phyloP scores from a whole-genome alignment of 2,113 vertebrate species.

The Chinchilla lanigera region DNA sequence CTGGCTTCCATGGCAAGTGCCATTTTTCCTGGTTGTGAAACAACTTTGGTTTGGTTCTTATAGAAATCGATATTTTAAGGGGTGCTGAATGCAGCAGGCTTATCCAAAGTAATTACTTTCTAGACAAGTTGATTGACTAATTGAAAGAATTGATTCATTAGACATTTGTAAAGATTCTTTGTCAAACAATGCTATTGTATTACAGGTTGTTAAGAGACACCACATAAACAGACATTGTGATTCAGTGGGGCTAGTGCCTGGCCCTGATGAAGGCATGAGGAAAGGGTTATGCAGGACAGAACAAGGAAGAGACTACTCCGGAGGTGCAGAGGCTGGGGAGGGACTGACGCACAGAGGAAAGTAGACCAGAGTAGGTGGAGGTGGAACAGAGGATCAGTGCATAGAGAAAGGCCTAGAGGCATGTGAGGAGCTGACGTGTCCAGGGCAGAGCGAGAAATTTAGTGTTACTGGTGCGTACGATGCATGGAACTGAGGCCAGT shows the following conservation, averaged over 20 bases:
- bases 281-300: neutral
- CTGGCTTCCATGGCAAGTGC: neutral
- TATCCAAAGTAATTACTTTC: conserved; percentile 10
- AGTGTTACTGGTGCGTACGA: neutral
- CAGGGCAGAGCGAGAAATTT: neutral
- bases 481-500: neutral
- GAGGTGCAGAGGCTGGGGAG: neutral
- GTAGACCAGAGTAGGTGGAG: neutral
- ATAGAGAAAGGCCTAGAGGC: neutral
- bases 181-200: neutral
- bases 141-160: neutral
- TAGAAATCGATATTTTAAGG: neutral
- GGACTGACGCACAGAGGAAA: neutral
- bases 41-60: conserved; percentile 5
- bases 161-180: neutral
- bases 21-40: neutral
- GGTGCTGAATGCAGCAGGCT: neutral
- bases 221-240: neutral
- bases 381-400: neutral
- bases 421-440: neutral
- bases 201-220: neutral
- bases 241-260: neutral
- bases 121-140: neutral
- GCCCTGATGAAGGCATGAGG: neutral
- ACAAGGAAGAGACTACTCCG: neutral